Evolutionary conservation across 2,888 invertebrate genomes (phyloP), one percentile per base, ranked within the genome.

Genomic region (Drosophila yooni): DNA sequence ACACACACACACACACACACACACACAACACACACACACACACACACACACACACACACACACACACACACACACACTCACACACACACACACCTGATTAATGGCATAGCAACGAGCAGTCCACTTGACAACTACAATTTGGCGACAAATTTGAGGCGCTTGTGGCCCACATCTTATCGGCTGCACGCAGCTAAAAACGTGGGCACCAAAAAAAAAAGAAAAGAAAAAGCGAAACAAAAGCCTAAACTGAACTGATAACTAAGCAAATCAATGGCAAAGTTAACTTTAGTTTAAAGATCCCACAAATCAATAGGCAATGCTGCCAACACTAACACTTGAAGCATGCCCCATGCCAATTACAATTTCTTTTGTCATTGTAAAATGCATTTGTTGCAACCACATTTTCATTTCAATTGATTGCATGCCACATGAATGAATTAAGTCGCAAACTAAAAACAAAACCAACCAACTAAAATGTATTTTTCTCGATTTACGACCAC

Each of bases 51-150:
- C 57, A 36, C 43, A 5, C 21, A 18, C 21, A 18, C 56, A n/a
- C 34, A 6, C 27, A 15, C 53, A 15, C 13, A 46, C 57, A 6
- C 21, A n/a, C 56, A 15, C 34, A 4, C 27, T 21, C 18, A 8
- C 36, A 18, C 34, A 36, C 50, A 5, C 29, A 18, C 31, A 15
- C 48, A 33, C 50, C 66, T 74, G 77, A 78, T 78, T 79, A 78
- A 61, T 43, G 36, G 62, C 79, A n/a, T 72, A 56, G 51, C 38
- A 76, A 77, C 71, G 38, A 3, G 36, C n/a, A 29, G 61, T 51
- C 60, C 76, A 78, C 80, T 78, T 79, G 56, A 56, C 56, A 38
- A 56, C 54, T 11, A 54, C 18, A 27, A 27, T 25, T 10, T 10
- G 13, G 5, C 21, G 15, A 25, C 18, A 54, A 36, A 2, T 13